Conservation (phyloP, 2,797 vertebrate genomes). For the Merluccius polli region DNA sequence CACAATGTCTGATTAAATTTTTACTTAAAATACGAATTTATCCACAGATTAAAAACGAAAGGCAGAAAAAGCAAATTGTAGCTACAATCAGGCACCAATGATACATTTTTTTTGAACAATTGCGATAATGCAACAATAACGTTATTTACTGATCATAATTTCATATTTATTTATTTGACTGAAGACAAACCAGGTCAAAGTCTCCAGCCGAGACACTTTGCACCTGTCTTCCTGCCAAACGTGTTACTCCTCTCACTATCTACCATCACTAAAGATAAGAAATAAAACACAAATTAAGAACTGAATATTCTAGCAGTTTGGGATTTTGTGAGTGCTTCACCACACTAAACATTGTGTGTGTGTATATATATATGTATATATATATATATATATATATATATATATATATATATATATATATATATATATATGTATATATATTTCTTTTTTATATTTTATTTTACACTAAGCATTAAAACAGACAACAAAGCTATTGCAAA, state of each 20-base stretch:
- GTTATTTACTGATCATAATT: constrained; percentile 72
- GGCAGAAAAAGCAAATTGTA: constrained; percentile 79
- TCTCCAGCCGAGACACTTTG: neutral
- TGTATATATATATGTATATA: no score
- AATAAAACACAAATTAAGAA: neutral
- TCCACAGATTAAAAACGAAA: constrained; percentile 82
- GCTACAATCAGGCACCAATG: constrained; percentile 83
- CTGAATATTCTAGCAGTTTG: neutral
- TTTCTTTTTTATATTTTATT: constrained; percentile 37
- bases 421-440: no score
- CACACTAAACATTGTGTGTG: constrained; percentile 32
- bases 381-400: no score
- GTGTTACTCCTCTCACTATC: neutral
- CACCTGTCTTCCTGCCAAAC: neutral
- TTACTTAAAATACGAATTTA: constrained; percentile 84
- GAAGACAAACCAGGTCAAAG: constrained; percentile 61
- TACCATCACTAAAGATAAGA: neutral
- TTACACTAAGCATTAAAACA: constrained; percentile 24
- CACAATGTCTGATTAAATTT: constrained; percentile 64
- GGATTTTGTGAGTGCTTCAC: constrained; percentile 54
- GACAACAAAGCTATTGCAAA: constrained; percentile 58
- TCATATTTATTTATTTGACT: constrained; percentile 71
- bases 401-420: constrained; percentile 27
- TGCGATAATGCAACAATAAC: constrained; percentile 81
- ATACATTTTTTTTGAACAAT: constrained; percentile 77